Conservation (phyloP, 2,888 invertebrate species). For the Prenolepis imparis region DNA sequence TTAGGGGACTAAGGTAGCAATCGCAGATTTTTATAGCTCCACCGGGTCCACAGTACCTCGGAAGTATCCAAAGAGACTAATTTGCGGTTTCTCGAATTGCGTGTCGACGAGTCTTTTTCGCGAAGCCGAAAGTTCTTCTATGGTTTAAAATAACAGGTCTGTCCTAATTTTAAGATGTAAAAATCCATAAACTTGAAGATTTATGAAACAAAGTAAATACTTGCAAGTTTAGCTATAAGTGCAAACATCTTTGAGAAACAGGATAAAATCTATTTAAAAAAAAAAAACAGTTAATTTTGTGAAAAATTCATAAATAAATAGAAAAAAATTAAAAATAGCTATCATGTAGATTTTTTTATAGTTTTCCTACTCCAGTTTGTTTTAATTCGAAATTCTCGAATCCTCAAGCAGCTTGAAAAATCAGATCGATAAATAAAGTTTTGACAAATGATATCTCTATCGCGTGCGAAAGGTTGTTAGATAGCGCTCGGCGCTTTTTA, state of each 20-base stretch:
- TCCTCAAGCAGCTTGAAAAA: background rate
- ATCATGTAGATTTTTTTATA: too few species aligned
- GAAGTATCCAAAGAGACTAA: constrained; percentile 61
- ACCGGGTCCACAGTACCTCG: constrained; percentile 48
- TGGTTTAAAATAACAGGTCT: constrained; percentile 28
- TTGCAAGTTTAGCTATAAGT: background rate
- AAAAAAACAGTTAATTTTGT: background rate
- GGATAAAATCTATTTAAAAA: background rate
- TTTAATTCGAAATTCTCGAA: too few species aligned
- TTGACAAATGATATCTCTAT: constrained; percentile 7
- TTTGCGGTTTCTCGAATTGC: constrained; percentile 67
- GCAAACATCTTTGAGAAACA: background rate
- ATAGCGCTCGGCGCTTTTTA: constrained; percentile 54
- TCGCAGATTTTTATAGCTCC: constrained; percentile 69
- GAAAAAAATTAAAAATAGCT: background rate
- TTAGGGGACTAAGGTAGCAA: constrained; percentile 61
- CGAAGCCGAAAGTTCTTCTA: background rate
- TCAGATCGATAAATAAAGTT: background rate
- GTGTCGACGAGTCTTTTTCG: constrained; percentile 46
- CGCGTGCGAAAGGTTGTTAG: background rate
- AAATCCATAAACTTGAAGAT: background rate
- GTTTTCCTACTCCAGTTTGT: too few species aligned
- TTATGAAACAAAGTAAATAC: background rate
- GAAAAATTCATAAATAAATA: background rate
- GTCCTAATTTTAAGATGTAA: constrained; percentile 3